Evolutionary conservation across 2,797 vertebrate genomes (phyloP).

Genomic region (Alca torda): DNA sequence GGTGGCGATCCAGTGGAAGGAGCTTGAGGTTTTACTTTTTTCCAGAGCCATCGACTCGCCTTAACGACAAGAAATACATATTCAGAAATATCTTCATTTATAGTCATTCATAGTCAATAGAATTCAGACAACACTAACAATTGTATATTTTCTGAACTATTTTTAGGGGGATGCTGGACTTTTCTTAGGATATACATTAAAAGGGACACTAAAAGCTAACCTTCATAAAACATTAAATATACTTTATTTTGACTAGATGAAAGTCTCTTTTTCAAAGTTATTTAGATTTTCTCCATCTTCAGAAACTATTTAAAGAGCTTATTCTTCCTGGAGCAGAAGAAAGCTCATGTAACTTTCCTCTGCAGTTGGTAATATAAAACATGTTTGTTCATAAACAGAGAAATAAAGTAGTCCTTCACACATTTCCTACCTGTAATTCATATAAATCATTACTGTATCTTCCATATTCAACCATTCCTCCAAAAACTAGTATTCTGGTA

Average conservation of each 20-base stretch:
- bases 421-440: conserved; percentile 89
- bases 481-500: conserved; percentile 92
- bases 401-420: neutral
- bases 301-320: neutral
- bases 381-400: neutral
- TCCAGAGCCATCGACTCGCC: conserved; percentile 98
- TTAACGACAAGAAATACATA: conserved; percentile 64
- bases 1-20: conserved; percentile 85
- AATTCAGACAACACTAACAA: neutral
- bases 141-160: neutral
- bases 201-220: neutral
- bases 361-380: neutral
- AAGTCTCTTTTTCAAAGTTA: neutral
- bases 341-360: neutral
- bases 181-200: neutral
- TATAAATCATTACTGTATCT: conserved; percentile 94
- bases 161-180: neutral
- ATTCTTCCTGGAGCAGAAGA: neutral
- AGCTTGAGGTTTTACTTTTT: conserved; percentile 90
- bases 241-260: neutral
- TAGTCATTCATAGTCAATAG: neutral
- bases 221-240: neutral
- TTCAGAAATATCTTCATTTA: neutral
- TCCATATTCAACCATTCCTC: conserved; percentile 98
- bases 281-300: neutral